Conservation (phyloP, 2,113 vertebrate species). For the Anguilla japonica region DNA sequence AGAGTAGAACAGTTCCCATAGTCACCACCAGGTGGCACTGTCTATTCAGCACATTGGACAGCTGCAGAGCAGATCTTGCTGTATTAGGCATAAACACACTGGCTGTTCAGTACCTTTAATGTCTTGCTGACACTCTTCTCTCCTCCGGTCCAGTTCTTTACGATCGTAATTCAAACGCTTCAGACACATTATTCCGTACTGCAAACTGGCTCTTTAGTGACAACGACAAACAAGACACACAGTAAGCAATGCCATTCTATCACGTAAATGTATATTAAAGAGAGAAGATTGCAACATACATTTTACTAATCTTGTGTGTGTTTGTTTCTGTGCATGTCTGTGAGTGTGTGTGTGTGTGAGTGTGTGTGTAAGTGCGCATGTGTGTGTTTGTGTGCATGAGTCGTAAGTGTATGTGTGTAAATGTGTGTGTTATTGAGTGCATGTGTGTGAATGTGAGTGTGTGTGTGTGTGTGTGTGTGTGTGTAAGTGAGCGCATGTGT, state of each 20-base stretch:
- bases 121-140: slow-evolving; percentile 90
- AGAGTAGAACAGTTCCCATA: neutral
- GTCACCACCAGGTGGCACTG: slow-evolving; percentile 37
- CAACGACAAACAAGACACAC: neutral
- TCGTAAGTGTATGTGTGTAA: too few relatives aligned
- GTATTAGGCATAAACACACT: neutral
- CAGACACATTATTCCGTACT: slow-evolving; percentile 97
- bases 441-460: too few relatives aligned
- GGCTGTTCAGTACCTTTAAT: slow-evolving; percentile 78
- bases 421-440: too few relatives aligned
- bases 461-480: too few relatives aligned
- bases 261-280: slow-evolving; percentile 13
- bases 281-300: too few relatives aligned
- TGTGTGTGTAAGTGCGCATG: too few relatives aligned
- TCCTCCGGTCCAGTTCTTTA: slow-evolving; percentile 88
- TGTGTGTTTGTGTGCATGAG: too few relatives aligned
- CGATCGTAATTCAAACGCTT: slow-evolving; percentile 97
- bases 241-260: slow-evolving; percentile 1
- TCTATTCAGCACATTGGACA: slow-evolving; percentile 13
- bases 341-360: too few relatives aligned
- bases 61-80: neutral
- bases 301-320: too few relatives aligned
- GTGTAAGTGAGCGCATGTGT: too few relatives aligned
- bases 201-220: slow-evolving; percentile 84
- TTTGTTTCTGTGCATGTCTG: too few relatives aligned